Evolutionary conservation across 2,797 vertebrate species (phyloP).

Genomic region (Spinibarbus caldwelli): DNA sequence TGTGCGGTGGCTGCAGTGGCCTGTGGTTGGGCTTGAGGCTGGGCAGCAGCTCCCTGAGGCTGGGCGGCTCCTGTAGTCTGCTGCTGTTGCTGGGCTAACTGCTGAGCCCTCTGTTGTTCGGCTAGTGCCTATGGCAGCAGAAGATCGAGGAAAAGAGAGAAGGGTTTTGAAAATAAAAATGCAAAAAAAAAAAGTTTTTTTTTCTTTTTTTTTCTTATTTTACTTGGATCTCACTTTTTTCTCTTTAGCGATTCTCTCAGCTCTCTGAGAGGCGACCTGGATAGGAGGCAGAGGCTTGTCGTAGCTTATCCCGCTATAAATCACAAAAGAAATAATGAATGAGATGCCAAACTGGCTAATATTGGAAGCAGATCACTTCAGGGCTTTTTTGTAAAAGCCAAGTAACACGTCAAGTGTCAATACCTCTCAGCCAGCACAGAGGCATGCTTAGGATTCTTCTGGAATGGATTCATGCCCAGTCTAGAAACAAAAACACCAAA

Average conservation of each 20-base stretch:
- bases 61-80: constrained; percentile 77
- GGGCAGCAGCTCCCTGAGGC: constrained; percentile 74
- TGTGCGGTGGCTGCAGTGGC: constrained; percentile 67
- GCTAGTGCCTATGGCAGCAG: constrained; percentile 81
- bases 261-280: constrained; percentile 91
- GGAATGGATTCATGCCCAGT: constrained; percentile 94
- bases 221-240: constrained; percentile 83
- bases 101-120: constrained; percentile 91
- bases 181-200: neutral
- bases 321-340: constrained; percentile 4
- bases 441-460: constrained; percentile 95
- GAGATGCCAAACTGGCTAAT: neutral
- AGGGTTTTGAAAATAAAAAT: neutral
- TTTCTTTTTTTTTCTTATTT: neutral
- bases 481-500: constrained; percentile 66
- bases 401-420: constrained; percentile 12
- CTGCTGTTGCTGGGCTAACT: constrained; percentile 80
- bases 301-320: constrained; percentile 88
- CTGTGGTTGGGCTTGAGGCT: constrained; percentile 78
- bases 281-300: constrained; percentile 93
- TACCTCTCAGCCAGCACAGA: constrained; percentile 92
- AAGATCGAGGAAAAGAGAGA: neutral
- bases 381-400: neutral
- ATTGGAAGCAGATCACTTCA: neutral
- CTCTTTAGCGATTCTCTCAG: constrained; percentile 93